Conservation (phyloP, 2,797 vertebrate species). For the Diplodus puntazzo region DNA sequence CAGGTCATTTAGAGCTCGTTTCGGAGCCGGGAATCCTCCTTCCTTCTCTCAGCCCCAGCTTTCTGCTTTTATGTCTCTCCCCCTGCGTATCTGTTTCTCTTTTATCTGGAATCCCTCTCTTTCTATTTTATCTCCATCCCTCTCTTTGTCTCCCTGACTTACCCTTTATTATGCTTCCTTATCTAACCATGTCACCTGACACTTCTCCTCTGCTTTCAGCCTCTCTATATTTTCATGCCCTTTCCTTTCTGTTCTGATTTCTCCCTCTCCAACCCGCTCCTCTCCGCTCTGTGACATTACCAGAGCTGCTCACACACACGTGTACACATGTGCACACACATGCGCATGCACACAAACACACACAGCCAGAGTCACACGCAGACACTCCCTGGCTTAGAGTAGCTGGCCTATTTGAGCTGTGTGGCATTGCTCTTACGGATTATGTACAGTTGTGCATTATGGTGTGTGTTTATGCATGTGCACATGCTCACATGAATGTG, state of each 20-base stretch:
- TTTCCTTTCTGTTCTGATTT: constrained; percentile 57
- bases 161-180: constrained; percentile 64
- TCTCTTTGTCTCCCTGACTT: constrained; percentile 63
- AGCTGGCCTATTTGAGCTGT: constrained; percentile 79
- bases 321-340: constrained; percentile 36
- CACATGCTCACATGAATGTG: constrained; percentile 23
- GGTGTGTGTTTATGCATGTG: constrained; percentile 36
- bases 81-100: constrained; percentile 57
- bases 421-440: constrained; percentile 72
- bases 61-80: constrained; percentile 45
- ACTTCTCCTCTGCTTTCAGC: constrained; percentile 69
- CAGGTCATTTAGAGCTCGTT: constrained; percentile 57
- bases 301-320: constrained; percentile 52
- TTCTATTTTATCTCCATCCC: constrained; percentile 61
- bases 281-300: constrained; percentile 75
- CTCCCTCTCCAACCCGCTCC: constrained; percentile 50
- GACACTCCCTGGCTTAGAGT: constrained; percentile 73
- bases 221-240: constrained; percentile 59
- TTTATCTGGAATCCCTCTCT: constrained; percentile 70
- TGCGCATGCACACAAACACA: constrained; percentile 28
- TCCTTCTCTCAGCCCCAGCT: constrained; percentile 42
- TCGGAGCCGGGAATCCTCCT: constrained; percentile 51
- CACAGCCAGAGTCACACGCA: constrained; percentile 45
- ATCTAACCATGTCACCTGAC: constrained; percentile 73
- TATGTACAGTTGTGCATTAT: constrained; percentile 59